These are phyloP conservation scores for Sebastes umbrosus DNA, from an alignment of 2,797 vertebrate genomes.

Conservation along the genomic window DNA sequence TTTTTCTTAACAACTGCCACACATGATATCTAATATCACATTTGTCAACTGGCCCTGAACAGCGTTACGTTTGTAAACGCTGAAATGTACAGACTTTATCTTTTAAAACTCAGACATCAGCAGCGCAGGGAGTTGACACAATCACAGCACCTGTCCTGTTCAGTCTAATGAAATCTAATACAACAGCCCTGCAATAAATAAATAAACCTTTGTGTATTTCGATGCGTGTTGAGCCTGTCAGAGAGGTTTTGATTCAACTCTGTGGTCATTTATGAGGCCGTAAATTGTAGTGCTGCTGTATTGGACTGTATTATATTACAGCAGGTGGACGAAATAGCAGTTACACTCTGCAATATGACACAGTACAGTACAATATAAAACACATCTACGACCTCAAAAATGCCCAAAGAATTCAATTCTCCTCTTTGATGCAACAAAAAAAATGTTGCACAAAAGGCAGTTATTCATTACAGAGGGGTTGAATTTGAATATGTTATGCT, in stretches of 20 bases:
- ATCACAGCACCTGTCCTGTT: constrained; percentile 16
- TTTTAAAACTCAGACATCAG: not conserved
- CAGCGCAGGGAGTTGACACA: not conserved
- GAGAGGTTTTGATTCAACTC: not conserved
- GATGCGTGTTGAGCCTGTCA: not conserved
- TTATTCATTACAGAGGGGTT: not conserved
- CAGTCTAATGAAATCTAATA: constrained; percentile 12
- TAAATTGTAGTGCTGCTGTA: not conserved
- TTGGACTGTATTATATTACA: constrained; percentile 1
- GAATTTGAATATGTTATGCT: not conserved
- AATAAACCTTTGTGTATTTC: constrained; percentile 14
- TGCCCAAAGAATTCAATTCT: not conserved
- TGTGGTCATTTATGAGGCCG: constrained; percentile 10
- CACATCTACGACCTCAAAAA: not conserved
- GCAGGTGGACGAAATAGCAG: not conserved
- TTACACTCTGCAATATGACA: not conserved
- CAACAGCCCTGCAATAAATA: constrained; percentile 3
- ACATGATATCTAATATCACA: not conserved
- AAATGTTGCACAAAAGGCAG: not conserved
- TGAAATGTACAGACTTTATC: not conserved
- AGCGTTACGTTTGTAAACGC: not conserved
- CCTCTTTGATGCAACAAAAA: not conserved
- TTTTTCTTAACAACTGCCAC: not conserved
- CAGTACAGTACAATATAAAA: not conserved
- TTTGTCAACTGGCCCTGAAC: not conserved